These are phyloP conservation scores for Lutjanus campechanus DNA, from an alignment of 2,797 vertebrate species.

Conservation along the genomic window DNA sequence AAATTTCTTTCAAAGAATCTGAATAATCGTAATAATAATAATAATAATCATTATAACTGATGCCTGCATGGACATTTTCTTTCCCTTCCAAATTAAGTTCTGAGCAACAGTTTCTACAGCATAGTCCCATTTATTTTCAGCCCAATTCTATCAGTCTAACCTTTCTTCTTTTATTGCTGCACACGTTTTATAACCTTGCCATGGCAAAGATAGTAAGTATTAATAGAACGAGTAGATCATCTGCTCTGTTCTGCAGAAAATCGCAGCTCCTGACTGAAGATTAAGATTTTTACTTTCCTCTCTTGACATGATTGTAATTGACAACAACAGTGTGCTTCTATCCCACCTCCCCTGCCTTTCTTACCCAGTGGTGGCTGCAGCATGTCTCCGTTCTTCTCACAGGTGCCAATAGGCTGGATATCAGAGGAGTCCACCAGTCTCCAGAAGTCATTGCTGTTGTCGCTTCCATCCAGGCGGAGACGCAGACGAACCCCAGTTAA, in stretches of 20 bases:
- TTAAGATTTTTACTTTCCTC: not conserved
- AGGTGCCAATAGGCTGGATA: constrained; percentile 95
- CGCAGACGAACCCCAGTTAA: constrained; percentile 92
- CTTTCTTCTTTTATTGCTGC: not conserved
- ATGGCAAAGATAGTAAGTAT: not conserved
- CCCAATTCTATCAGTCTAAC: not conserved
- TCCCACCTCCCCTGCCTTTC: constrained; percentile 18
- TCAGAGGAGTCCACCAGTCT: constrained; percentile 96
- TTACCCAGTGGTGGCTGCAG: constrained; percentile 96
- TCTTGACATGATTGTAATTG: not conserved
- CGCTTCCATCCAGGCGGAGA: constrained; percentile 94
- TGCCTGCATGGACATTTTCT: not conserved
- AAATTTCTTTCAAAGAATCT: not conserved
- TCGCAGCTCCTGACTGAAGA: not conserved
- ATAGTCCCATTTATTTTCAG: not conserved
- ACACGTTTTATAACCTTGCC: not conserved
- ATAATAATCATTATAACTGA: not conserved
- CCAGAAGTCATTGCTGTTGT: constrained; percentile 99
- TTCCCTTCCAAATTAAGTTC: not conserved
- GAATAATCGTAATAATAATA: not conserved
- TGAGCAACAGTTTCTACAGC: not conserved
- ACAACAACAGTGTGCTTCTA: not conserved
- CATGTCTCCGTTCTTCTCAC: constrained; percentile 97
- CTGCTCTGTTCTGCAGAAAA: not conserved
- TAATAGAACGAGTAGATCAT: not conserved